phyloP scores from a whole-genome alignment of 2,888 invertebrate species.

The Spialia ferax region DNA sequence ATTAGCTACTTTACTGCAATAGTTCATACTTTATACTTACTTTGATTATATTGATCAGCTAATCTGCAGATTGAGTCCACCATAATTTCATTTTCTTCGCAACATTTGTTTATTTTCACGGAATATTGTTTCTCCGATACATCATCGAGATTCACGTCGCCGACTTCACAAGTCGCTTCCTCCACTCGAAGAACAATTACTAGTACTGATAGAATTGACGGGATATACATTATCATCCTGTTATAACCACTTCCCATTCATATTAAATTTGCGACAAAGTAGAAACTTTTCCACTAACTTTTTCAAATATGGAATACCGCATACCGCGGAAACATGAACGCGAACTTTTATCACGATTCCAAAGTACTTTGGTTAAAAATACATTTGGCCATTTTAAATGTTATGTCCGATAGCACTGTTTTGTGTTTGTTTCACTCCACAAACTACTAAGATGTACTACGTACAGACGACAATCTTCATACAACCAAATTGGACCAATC shows the following conservation, averaged over 20 bases:
- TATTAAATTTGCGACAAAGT: constrained; percentile 29
- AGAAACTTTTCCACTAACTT: constrained; percentile 32
- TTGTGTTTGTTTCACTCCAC: constrained; percentile 17
- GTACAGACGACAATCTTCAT: too few species aligned
- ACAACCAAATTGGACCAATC: too few species aligned
- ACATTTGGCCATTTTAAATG: neutral
- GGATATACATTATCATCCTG: constrained; percentile 32
- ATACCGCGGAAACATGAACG: constrained; percentile 13
- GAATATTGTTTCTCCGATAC: constrained; percentile 76
- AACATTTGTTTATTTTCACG: constrained; percentile 92
- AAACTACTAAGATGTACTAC: too few species aligned
- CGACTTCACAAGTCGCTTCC: constrained; percentile 44
- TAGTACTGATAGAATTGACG: constrained; percentile 22
- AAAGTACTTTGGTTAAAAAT: constrained; percentile 8
- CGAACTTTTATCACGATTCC: neutral
- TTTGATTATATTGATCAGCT: constrained; percentile 87
- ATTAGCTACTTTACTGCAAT: constrained; percentile 11
- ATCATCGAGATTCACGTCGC: constrained; percentile 79
- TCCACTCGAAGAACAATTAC: constrained; percentile 17
- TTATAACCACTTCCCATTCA: constrained; percentile 29
- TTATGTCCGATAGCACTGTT: constrained; percentile 33
- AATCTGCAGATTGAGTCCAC: constrained; percentile 89
- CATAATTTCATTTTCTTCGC: constrained; percentile 90
- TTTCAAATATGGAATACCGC: constrained; percentile 19
- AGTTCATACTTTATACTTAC: constrained; percentile 62